Evolutionary conservation across 2,113 vertebrate species (phyloP).

Genomic region (Grammomys dolichurus): DNA sequence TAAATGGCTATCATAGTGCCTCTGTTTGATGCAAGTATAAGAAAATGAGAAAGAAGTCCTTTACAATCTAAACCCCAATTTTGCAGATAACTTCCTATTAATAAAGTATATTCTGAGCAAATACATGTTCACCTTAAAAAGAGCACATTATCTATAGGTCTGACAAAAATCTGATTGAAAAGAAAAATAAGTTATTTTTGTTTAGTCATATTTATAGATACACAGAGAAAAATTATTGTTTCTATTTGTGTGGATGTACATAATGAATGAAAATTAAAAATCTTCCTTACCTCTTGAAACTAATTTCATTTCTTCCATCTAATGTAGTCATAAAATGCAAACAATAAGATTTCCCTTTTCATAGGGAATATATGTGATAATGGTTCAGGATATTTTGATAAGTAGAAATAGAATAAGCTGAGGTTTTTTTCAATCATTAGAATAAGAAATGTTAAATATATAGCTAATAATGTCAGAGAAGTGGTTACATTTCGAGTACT

Average conservation of each 20-base stretch:
- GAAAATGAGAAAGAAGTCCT: conserved; percentile 43
- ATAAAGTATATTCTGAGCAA: conserved; percentile 1
- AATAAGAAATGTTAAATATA: background rate
- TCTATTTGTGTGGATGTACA: background rate
- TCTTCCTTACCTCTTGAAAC: background rate
- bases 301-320: conserved; percentile 9
- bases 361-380: background rate
- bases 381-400: background rate
- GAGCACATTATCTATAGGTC: background rate
- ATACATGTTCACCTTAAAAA: conserved; percentile 16
- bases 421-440: conserved; percentile 7
- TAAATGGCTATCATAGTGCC: background rate
- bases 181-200: background rate
- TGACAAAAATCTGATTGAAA: conserved; percentile 16
- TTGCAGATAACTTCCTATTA: conserved; percentile 1
- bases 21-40: background rate
- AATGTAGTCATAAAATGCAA: background rate
- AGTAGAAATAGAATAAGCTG: background rate
- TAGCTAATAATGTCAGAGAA: background rate
- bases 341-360: background rate
- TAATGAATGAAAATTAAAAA: background rate
- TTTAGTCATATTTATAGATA: background rate
- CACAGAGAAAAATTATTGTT: background rate
- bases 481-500: background rate
- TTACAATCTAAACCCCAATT: background rate